Base-by-base conservation (phyloP, 2,113 vertebrate genomes). In the Channa maculata region DNA sequence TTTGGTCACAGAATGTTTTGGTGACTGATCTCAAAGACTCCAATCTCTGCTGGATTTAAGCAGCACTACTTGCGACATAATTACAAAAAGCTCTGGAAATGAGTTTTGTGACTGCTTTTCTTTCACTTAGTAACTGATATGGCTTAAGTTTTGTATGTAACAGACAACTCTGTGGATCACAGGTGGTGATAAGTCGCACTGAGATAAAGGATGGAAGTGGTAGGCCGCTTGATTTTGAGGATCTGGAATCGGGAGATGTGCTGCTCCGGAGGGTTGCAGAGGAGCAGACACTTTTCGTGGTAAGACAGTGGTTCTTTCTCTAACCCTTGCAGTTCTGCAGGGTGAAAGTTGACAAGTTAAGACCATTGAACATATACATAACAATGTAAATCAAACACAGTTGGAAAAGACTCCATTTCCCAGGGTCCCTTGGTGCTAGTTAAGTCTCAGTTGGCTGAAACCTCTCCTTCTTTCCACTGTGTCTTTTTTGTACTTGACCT, bases 151-250 rank as follows among this genome's bases (percentile, higher is more conserved):
- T 37, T 59, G 53, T 75, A 46, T 75, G 34, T 76, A 58, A 86
- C 10, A 0, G 6, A 38, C n/a, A 55, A 52, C 33, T 80, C 41
- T 75, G 39, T 87, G 71, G 36, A 84, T 82, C 77, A 67, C 92
- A 99, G 98, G 93, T 99, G 82, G 71, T 96, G 75, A 95, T 99
- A 81, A 95, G 93, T 86, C 85, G 91, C 14, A 89, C 93, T 24
- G 88, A 95, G 49, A 80, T 88, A 8, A 94, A 91, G 72, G 96
- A 97, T 59, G 95, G 94, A 81, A 98, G 96, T 0, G 95, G 96
- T 34, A 93, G 94, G 88, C 89, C 87, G 0, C 80, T 84, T 49
- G 96, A 96, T 79, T 93, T 94, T 73, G 96, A 96, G 0, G 96
- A 97, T 75, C 80, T 95, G 83, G 92, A 98, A 70, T 94, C 95